Evolutionary conservation across 2,888 invertebrate genomes (phyloP).

Genomic region (Apomyelois bistriatella): DNA sequence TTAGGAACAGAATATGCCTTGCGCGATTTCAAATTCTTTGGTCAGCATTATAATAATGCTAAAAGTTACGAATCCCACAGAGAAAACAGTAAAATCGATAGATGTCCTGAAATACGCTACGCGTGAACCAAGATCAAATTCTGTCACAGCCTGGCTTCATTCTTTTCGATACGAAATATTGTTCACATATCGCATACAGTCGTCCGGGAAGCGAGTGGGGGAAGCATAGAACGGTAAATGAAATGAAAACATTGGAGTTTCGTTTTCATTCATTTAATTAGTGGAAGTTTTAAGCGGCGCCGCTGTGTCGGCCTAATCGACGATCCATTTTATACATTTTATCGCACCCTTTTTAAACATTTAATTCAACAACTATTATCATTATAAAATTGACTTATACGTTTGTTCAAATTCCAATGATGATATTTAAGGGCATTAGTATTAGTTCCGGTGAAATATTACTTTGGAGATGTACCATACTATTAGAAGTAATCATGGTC

Average conservation of each 20-base stretch:
- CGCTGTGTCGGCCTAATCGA: slow-evolving; percentile 57
- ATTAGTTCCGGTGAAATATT: too few relatives aligned
- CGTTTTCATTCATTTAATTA: slow-evolving; percentile 77
- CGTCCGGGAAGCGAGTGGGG: slow-evolving; percentile 39
- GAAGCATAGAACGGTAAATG: slow-evolving; percentile 64
- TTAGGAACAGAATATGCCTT: too few relatives aligned
- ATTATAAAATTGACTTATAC: background rate
- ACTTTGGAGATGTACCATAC: too few relatives aligned
- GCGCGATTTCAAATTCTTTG: too few relatives aligned
- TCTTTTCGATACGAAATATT: slow-evolving; percentile 42
- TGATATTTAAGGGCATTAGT: too few relatives aligned
- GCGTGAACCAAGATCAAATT: slow-evolving; percentile 20
- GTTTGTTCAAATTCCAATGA: background rate
- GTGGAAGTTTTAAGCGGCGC: slow-evolving; percentile 68
- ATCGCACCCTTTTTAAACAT: slow-evolving; percentile 32
- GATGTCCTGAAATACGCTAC: too few relatives aligned
- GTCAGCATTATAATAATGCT: too few relatives aligned
- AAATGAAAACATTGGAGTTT: slow-evolving; percentile 76
- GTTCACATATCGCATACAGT: slow-evolving; percentile 56
- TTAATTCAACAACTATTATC: slow-evolving; percentile 2
- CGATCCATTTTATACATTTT: slow-evolving; percentile 51
- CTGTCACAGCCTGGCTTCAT: slow-evolving; percentile 15
- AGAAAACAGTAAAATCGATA: too few relatives aligned
- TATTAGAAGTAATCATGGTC: too few relatives aligned
- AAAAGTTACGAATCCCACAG: too few relatives aligned